Conservation (phyloP, 2,888 invertebrate genomes). For the Eupithecia insigniata region DNA sequence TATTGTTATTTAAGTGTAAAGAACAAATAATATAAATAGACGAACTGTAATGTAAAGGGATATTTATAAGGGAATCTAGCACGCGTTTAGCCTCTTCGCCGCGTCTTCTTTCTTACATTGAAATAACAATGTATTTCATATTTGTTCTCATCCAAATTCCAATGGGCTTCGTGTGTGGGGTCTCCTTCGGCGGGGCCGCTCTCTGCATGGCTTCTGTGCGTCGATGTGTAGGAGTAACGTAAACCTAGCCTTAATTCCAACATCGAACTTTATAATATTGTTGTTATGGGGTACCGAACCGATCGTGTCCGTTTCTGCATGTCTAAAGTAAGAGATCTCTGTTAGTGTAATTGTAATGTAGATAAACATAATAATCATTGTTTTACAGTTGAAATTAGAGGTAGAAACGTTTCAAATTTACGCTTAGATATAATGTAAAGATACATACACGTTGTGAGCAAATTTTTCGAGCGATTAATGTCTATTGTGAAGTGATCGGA, state of each 20-base stretch:
- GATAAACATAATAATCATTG: constrained; percentile 55
- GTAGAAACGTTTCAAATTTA: constrained; percentile 73
- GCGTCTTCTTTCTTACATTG: constrained; percentile 75
- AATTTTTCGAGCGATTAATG: constrained; percentile 78
- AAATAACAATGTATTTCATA: constrained; percentile 81
- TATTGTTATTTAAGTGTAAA: constrained; percentile 84
- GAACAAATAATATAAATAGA: constrained; percentile 77
- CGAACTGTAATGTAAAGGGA: constrained; percentile 70
- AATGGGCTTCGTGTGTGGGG: constrained; percentile 49
- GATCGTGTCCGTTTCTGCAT: constrained; percentile 73
- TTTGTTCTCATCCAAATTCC: constrained; percentile 84
- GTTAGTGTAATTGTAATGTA: constrained; percentile 75
- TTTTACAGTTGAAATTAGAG: constrained; percentile 66
- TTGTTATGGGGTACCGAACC: constrained; percentile 51
- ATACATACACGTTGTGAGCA: constrained; percentile 67
- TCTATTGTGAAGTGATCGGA: constrained; percentile 40
- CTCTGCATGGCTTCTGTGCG: constrained; percentile 80
- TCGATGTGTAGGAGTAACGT: constrained; percentile 70
- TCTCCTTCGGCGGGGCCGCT: constrained; percentile 67
- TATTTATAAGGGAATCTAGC: constrained; percentile 71
- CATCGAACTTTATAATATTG: constrained; percentile 75
- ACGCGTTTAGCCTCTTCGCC: constrained; percentile 72
- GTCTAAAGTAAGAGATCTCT: constrained; percentile 77
- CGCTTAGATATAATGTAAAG: constrained; percentile 73
- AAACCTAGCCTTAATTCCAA: constrained; percentile 81